Percentiles rank a stretch among this genome's conserved stretches.
Evolutionary conservation across 2,113 vertebrate genomes (phyloP).

Genomic region (Prochilodus magdalenae): DNA sequence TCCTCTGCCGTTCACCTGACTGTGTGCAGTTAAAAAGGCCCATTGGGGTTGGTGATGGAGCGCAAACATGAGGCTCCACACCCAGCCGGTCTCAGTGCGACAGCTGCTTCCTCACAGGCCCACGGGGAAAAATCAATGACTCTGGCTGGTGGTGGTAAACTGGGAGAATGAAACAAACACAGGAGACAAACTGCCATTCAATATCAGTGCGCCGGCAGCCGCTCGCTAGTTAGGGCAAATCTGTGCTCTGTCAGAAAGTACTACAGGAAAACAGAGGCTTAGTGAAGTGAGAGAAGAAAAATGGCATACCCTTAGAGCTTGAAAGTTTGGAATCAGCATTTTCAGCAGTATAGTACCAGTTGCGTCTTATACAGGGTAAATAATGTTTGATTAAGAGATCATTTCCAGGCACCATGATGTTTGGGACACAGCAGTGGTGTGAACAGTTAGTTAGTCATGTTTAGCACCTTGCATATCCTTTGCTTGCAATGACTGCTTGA

Average conservation of each 20-base stretch:
- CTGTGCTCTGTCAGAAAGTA: conserved; percentile 22
- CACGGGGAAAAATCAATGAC: conserved; percentile 69
- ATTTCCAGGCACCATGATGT: too few relatives aligned
- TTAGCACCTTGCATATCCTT: too few relatives aligned
- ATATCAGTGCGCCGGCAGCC: conserved; percentile 23
- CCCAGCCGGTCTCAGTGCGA: background rate
- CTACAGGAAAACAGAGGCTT: background rate
- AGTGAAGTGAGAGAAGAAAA: background rate
- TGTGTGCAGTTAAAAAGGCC: conserved; percentile 27
- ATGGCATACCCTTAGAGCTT: background rate
- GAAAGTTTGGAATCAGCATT: background rate
- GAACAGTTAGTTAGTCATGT: too few relatives aligned
- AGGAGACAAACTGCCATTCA: conserved; percentile 49
- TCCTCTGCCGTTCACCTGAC: conserved; percentile 30
- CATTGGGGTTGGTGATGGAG: conserved; percentile 34
- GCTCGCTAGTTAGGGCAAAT: conserved; percentile 20
- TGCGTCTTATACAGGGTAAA: background rate
- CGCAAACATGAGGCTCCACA: conserved; percentile 30
- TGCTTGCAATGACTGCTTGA: too few relatives aligned
- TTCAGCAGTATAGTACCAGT: background rate
- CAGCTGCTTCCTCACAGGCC: conserved; percentile 55
- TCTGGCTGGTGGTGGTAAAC: conserved; percentile 33
- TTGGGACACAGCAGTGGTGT: too few relatives aligned
- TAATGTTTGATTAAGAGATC: too few relatives aligned
- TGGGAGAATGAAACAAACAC: conserved; percentile 52